A percentile compares a stretch with the other conserved stretches of the same genome.
phyloP scores from a whole-genome alignment of 2,888 invertebrate genomes.

The Theodoxus fluviatilis region DNA sequence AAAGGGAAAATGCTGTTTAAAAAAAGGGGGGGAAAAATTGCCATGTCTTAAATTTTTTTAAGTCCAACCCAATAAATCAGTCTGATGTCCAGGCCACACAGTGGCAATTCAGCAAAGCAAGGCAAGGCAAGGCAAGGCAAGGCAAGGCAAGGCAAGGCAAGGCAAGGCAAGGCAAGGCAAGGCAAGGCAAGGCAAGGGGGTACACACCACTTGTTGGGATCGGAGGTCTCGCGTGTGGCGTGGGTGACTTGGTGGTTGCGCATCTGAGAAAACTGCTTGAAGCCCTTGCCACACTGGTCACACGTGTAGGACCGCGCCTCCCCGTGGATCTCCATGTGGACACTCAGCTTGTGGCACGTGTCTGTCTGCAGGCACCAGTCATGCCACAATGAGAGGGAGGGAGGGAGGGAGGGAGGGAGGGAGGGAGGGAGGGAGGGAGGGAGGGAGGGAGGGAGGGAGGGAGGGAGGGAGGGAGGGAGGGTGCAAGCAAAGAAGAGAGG shows the following conservation, averaged over 20 bases:
- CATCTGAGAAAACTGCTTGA: slow-evolving; percentile 81
- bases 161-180: not conserved
- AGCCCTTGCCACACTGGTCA: slow-evolving; percentile 75
- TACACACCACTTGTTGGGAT: slow-evolving; percentile 25
- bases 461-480: not conserved
- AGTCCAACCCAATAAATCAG: no score
- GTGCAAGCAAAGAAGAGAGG: not conserved
- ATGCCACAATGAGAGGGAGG: not conserved
- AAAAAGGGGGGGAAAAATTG: no score
- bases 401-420: not conserved
- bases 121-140: slow-evolving; percentile 23
- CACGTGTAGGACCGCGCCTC: slow-evolving; percentile 59
- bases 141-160: slow-evolving; percentile 4
- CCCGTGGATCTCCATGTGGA: slow-evolving; percentile 74
- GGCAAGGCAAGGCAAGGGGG: slow-evolving; percentile 21
- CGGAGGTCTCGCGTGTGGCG: slow-evolving; percentile 22
- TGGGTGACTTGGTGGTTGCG: slow-evolving; percentile 74
- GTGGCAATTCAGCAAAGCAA: no score
- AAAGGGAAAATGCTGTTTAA: no score
- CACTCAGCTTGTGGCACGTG: slow-evolving; percentile 72
- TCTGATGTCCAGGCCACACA: no score
- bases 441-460: no score
- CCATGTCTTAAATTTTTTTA: no score
- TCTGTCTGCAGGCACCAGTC: slow-evolving; percentile 42
- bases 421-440: no score